Base-by-base conservation (phyloP, 2,113 vertebrate genomes). In the Acanthisitta chloris region DNA sequence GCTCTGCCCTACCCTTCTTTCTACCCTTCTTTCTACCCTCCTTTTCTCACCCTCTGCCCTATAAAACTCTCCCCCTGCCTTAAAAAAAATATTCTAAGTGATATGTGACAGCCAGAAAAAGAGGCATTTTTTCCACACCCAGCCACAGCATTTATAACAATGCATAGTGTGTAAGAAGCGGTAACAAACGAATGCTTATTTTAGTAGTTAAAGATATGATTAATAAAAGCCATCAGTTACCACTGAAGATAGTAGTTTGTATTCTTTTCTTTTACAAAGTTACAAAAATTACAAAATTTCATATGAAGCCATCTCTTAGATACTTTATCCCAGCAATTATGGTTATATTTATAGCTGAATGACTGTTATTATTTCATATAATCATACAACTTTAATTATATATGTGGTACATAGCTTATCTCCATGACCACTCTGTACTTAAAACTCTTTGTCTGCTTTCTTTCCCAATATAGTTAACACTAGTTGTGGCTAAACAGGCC, bases 321-420 rank as follows among this genome's bases (percentile, higher is more conserved):
- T 76, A 65, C 23, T 82, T 81, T 49, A 85, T 80, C 33, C 85
- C 31, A 83, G 21, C 28, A 93, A 88, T 93, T 86, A 80, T 90
- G 92, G 76, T 90, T 90, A 36, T 83, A 95, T 88, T 93, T 90
- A 52, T 86, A 95, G 51, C 21, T 74, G 46, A 86, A 91, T 90
- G 26, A 80, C 85, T 87, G 67, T 87, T 90, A 92, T 92, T 94
- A 94, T 95, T 96, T 90, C 76, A 92, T 92, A 80, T 54, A 92
- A 59, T 51, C 66, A 48, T 72, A 67, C 29, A 81, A 7, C 74
- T 96, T 93, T 66, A 88, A 92, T 94, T 83, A 71, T 69, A 94
- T 78, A 17, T 70, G 55, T 70, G 85, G 85, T 83, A 40, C 19
- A 16, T 46, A 72, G 42, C 48, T 91, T 81, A 94, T 69, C 71